These are phyloP conservation scores for Cynaeus angustus DNA, from an alignment of 2,888 invertebrate genomes.

Conservation along the genomic window DNA sequence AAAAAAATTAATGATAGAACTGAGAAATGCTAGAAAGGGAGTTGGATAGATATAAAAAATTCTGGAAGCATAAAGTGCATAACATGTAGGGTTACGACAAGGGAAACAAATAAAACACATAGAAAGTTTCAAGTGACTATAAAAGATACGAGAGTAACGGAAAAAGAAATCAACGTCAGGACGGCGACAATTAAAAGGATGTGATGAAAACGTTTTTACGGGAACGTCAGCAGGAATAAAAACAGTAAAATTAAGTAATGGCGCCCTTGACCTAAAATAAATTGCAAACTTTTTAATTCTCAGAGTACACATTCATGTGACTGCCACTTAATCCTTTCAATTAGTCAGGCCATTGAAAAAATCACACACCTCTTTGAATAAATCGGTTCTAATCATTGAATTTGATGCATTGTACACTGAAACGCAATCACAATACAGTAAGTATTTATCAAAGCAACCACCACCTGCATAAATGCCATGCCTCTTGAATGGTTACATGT, in stretches of 20 bases:
- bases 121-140: too few species aligned
- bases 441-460: slow-evolving; percentile 49
- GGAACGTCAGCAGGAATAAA: too few species aligned
- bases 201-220: too few species aligned
- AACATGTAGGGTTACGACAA: too few species aligned
- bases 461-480: slow-evolving; percentile 48
- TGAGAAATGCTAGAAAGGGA: too few species aligned
- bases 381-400: slow-evolving; percentile 31
- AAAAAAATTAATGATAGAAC: too few species aligned
- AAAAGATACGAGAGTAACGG: too few species aligned
- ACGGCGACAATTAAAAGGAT: too few species aligned
- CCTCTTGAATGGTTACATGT: slow-evolving; percentile 45
- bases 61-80: too few species aligned
- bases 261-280: not conserved
- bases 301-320: not conserved
- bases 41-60: too few species aligned
- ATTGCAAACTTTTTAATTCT: not conserved
- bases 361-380: slow-evolving; percentile 23
- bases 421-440: slow-evolving; percentile 17
- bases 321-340: not conserved
- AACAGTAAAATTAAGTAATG: not conserved
- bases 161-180: too few species aligned
- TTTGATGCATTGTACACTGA: slow-evolving; percentile 17
- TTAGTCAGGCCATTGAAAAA: not conserved
- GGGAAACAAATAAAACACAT: too few species aligned